A percentile compares a stretch with the other conserved stretches of the same genome.
Conservation (phyloP, 2,113 vertebrate genomes). For the Eulacestoma nigropectus region DNA sequence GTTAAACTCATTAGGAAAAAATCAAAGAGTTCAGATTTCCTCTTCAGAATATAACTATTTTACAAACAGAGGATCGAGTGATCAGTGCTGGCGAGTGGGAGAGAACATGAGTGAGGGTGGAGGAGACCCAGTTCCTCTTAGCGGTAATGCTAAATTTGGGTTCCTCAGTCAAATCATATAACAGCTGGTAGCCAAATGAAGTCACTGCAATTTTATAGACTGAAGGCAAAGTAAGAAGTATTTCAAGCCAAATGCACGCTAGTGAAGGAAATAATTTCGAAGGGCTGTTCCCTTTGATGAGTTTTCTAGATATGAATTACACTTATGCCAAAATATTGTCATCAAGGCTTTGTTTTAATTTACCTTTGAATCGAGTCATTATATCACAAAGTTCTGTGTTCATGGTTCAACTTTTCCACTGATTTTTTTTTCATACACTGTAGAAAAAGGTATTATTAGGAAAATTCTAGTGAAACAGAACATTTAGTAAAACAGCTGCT, state of each 20-base stretch:
- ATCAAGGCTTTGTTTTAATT: not conserved
- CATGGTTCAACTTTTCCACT: not conserved
- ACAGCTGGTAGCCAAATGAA: not conserved
- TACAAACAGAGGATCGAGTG: not conserved
- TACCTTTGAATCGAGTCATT: not conserved
- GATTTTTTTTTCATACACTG: not conserved
- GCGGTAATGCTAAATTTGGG: not conserved
- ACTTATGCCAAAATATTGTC: not conserved
- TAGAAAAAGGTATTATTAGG: not conserved
- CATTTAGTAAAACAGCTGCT: not conserved
- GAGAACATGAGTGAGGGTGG: not conserved
- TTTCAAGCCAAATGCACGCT: not conserved
- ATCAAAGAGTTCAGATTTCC: not conserved
- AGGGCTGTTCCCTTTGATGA: not conserved
- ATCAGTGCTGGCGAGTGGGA: not conserved
- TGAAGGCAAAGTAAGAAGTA: not conserved
- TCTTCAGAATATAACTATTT: not conserved
- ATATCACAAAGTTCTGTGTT: not conserved
- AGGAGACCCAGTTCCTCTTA: not conserved
- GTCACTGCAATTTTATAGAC: not conserved
- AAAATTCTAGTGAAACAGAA: not conserved
- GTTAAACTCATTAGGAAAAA: not conserved
- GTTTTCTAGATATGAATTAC: not conserved
- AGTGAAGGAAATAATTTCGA: not conserved
- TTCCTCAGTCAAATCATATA: not conserved